Conservation (phyloP, 2,797 vertebrate genomes). For the Petrocephalus sullivani region DNA sequence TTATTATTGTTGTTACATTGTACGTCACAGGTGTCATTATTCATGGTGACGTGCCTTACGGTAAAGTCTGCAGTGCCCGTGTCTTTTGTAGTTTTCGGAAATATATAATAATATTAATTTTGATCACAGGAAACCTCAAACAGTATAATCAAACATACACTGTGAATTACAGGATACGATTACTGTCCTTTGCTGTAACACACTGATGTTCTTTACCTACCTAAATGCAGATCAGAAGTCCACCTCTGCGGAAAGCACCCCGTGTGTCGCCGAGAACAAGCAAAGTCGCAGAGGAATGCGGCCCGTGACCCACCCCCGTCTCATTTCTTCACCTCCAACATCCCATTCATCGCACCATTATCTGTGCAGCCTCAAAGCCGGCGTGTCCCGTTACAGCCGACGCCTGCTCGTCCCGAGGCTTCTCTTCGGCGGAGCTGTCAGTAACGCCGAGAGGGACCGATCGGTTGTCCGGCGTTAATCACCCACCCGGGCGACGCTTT, state of each 20-base stretch:
- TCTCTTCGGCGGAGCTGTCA: constrained; percentile 28
- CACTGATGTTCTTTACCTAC: background rate
- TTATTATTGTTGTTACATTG: background rate
- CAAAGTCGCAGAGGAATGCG: constrained; percentile 25
- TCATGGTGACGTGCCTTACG: background rate
- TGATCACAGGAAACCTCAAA: background rate
- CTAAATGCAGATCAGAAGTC: background rate
- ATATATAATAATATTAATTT: background rate
- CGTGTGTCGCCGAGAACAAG: constrained; percentile 23
- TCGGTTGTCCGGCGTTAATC: constrained; percentile 20
- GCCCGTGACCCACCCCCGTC: constrained; percentile 11
- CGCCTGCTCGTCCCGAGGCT: background rate
- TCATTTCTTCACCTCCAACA: constrained; percentile 29
- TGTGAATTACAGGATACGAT: background rate
- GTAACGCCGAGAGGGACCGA: constrained; percentile 17
- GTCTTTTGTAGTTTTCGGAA: background rate
- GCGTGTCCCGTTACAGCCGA: constrained; percentile 32
- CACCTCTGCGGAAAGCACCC: constrained; percentile 15
- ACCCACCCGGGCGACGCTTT: background rate
- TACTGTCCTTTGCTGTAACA: background rate
- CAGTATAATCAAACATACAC: background rate
- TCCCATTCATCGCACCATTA: constrained; percentile 34
- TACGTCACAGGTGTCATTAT: background rate
- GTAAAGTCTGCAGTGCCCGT: background rate
- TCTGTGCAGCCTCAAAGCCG: constrained; percentile 31